Evolutionary conservation across 1,140 invertebrate species (phyloP).

Genomic region (Tribolium castaneum): DNA sequence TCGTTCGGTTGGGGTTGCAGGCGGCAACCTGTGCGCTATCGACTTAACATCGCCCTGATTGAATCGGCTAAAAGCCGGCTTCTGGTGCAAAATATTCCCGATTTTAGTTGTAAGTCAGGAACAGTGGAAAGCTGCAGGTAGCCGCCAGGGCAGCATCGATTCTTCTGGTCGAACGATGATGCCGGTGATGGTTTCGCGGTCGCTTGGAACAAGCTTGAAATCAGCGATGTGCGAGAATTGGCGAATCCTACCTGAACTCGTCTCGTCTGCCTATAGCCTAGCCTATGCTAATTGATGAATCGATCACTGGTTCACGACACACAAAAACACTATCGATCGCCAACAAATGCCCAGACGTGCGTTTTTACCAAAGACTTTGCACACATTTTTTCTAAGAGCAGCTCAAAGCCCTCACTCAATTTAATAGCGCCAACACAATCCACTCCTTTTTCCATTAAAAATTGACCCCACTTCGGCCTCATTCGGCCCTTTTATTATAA

Average conservation of each 20-base stretch:
- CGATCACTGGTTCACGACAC: conserved; percentile 20
- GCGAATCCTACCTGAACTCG: not conserved
- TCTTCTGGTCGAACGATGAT: conserved; percentile 44
- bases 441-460: not conserved
- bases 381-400: not conserved
- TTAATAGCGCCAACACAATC: conserved; percentile 1
- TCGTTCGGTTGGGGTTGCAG: conserved; percentile 25
- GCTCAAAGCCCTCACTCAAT: not conserved
- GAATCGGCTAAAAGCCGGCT: conserved; percentile 16
- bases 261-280: not conserved
- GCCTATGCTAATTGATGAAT: conserved; percentile 44
- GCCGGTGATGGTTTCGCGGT: conserved; percentile 30
- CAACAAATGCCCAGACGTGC: not conserved
- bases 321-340: not conserved
- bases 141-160: conserved; percentile 40
- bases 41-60: conserved; percentile 36
- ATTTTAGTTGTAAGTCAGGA: not conserved
- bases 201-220: conserved; percentile 36
- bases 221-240: conserved; percentile 27
- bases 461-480: too few relatives aligned
- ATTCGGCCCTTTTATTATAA: too few relatives aligned
- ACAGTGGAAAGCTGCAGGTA: not conserved
- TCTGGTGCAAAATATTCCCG: conserved; percentile 23
- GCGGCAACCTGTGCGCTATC: conserved; percentile 18
- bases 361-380: not conserved